Evolutionary conservation across 2,888 invertebrate genomes (phyloP).

Genomic region (Xestoiulus laeticollis): DNA sequence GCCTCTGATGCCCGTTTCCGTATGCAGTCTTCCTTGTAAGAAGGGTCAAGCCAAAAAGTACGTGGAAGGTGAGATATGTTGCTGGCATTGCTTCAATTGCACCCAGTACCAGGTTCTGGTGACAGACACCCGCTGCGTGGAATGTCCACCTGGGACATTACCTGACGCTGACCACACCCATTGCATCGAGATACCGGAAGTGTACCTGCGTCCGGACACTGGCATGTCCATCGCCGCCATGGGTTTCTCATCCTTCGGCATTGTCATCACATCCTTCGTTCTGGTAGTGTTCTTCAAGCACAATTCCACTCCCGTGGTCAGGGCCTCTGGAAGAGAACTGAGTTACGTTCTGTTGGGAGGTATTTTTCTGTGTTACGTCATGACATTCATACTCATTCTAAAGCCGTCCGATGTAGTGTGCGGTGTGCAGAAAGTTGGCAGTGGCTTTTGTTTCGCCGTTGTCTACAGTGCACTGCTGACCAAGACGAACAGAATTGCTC

Average conservation of each 20-base stretch:
- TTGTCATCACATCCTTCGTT: slow-evolving; percentile 76
- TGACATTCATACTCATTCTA: slow-evolving; percentile 90
- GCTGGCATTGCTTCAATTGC: slow-evolving; percentile 94
- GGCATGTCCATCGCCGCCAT: slow-evolving; percentile 94
- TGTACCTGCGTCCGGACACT: slow-evolving; percentile 70
- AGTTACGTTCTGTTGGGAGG: slow-evolving; percentile 90
- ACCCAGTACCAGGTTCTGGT: slow-evolving; percentile 79
- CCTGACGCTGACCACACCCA: slow-evolving; percentile 79
- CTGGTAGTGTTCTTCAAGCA: slow-evolving; percentile 82
- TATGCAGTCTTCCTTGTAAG: slow-evolving; percentile 89
- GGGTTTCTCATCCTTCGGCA: slow-evolving; percentile 69
- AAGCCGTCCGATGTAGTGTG: slow-evolving; percentile 80
- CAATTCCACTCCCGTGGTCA: slow-evolving; percentile 96
- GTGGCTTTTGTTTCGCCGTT: slow-evolving; percentile 77
- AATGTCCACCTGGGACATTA: slow-evolving; percentile 81
- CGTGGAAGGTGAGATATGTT: slow-evolving; percentile 91
- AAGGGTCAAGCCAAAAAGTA: slow-evolving; percentile 90
- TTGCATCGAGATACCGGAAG: slow-evolving; percentile 81
- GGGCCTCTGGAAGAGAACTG: slow-evolving; percentile 81
- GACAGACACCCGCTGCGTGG: slow-evolving; percentile 84
- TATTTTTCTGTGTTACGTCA: slow-evolving; percentile 85
- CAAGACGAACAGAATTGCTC: slow-evolving; percentile 95
- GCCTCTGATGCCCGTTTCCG: slow-evolving; percentile 83
- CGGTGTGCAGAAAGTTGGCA: slow-evolving; percentile 81
- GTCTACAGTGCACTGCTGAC: slow-evolving; percentile 96